Base-by-base conservation (phyloP, 2,797 vertebrate genomes). In the Australoheros facetus region DNA sequence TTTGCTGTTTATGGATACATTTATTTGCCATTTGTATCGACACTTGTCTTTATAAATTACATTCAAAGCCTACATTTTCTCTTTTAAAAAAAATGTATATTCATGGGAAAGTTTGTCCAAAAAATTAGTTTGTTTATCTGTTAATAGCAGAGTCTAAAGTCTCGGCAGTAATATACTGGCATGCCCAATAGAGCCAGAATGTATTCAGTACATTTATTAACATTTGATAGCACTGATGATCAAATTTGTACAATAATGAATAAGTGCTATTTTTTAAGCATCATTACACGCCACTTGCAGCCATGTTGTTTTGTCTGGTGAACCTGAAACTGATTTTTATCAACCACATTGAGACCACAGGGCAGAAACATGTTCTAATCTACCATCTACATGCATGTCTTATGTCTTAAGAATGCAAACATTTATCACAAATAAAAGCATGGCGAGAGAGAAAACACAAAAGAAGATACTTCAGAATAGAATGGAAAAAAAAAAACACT, bases 401-500 rank as follows among this genome's bases (percentile, higher is more conserved):
- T 75, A 79, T 17, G 19, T 66, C 26, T 42, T 37, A 6, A 56
- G 56, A 64, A 23, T 58, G 34, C 78, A 78, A 62, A 64, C 4
- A 55, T 79, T 32, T 23, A 39, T 17, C 14, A 62, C 7, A 23
- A 6, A 64, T 34, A 71, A 77, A 77, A 82, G 34, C 45, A 54
- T 55, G 13, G 34, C 37, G 45, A 85, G 56, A 55, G 12, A 28
- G 75, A 55, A 87, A 84, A 73, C 75, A 79, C 19, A 80, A 77
- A 76, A 83, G 26, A 42, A 86, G 59, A 81, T 3, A 69, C 55
- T 71, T 60, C 8, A 55, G 77, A 62, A 80, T 5, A 77, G 39
- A 70, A 23, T 30, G 55, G 70, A 75, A 70, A 79, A 73, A 71
- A 84, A 64, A 28, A 84, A 64, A 48, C 26, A 64, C 14, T 64